Evolutionary conservation across 2,113 vertebrate species (phyloP).

Genomic region (Oreochromis spilurus): DNA sequence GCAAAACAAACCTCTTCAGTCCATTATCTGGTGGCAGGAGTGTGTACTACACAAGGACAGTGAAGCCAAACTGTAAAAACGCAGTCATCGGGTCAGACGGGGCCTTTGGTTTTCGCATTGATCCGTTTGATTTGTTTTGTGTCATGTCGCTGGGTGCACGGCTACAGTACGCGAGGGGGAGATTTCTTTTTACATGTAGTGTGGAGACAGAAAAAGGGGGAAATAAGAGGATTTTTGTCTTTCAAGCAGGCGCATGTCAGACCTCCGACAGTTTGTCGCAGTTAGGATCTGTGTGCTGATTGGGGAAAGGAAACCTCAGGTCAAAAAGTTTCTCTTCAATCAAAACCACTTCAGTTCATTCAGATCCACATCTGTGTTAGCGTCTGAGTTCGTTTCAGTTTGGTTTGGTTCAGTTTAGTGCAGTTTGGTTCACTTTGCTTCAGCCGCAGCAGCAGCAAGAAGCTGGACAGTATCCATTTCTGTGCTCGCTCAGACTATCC

Average conservation of each 20-base stretch:
- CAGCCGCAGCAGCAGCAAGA: neutral
- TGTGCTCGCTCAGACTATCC: constrained; percentile 78
- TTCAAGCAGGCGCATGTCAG: constrained; percentile 5
- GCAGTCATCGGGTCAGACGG: constrained; percentile 16
- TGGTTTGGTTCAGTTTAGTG: constrained; percentile 43
- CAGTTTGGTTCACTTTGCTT: constrained; percentile 19
- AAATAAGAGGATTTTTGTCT: neutral
- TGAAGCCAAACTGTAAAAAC: constrained; percentile 15
- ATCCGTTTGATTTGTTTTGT: constrained; percentile 10
- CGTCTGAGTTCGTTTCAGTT: neutral
- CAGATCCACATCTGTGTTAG: constrained; percentile 1
- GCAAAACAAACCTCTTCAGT: constrained; percentile 2
- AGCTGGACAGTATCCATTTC: neutral
- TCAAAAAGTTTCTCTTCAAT: neutral
- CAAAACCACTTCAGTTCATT: constrained; percentile 12
- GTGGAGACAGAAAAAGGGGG: constrained; percentile 1
- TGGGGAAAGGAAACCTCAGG: neutral
- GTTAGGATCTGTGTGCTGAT: constrained; percentile 15
- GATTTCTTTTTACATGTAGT: constrained; percentile 27
- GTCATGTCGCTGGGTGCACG: constrained; percentile 1
- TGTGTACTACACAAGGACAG: neutral
- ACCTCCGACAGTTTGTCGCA: constrained; percentile 10
- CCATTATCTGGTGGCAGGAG: neutral
- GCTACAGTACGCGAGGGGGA: constrained; percentile 11
- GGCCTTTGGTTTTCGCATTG: constrained; percentile 57